phyloP scores from a whole-genome alignment of 2,113 vertebrate genomes.

The Hemiprocne comata region DNA sequence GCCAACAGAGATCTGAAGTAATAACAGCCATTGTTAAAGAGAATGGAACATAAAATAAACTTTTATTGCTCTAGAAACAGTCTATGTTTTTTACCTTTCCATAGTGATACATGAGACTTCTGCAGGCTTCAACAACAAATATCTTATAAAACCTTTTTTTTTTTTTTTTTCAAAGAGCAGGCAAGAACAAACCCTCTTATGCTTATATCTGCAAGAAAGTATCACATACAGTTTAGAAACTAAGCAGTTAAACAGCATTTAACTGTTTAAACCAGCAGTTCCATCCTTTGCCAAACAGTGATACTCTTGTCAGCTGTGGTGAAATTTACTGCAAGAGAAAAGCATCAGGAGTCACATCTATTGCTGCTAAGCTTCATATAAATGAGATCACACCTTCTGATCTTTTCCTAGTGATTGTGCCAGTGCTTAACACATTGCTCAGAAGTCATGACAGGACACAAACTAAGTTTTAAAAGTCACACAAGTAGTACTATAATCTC shows the following conservation, averaged over 20 bases:
- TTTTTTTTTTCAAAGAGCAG: background rate
- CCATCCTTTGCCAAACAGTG: background rate
- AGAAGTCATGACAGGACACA: background rate
- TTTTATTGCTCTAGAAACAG: slow-evolving; percentile 31
- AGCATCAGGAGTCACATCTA: slow-evolving; percentile 5
- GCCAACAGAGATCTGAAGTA: background rate
- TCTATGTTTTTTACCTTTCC: slow-evolving; percentile 4
- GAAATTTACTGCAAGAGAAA: slow-evolving; percentile 12
- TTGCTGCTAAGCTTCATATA: slow-evolving; percentile 16
- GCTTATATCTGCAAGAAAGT: background rate
- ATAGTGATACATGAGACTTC: background rate
- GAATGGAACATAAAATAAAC: slow-evolving; percentile 38
- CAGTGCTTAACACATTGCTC: background rate
- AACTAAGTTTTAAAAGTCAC: background rate
- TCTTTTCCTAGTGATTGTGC: background rate
- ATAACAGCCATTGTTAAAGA: slow-evolving; percentile 8
- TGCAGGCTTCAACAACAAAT: background rate
- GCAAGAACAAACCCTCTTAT: background rate
- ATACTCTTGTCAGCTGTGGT: background rate
- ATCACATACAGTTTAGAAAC: background rate
- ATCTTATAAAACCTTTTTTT: background rate
- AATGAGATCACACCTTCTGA: slow-evolving; percentile 44
- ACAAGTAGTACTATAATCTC: background rate
- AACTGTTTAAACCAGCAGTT: background rate
- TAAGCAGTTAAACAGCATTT: background rate